Evolutionary conservation across 2,888 invertebrate genomes (phyloP), one percentile per base, ranked within the genome.

Genomic region (Trisateles emortualis): DNA sequence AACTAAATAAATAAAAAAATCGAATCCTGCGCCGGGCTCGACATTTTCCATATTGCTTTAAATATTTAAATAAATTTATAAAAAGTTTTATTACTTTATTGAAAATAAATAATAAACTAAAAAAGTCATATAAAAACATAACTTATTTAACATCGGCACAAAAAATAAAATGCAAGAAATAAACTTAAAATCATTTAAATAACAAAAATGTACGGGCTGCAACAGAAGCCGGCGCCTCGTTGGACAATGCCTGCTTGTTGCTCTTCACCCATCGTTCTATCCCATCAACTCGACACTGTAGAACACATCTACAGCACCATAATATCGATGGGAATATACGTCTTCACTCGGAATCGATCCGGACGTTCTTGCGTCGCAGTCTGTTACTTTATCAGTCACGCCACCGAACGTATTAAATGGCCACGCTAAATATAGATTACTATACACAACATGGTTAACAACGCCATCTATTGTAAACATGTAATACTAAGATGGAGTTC

Each of bases 231-330:
- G 78, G 78, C 79, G 81, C 81, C 90, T 76, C 88, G 72, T 78
- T 81, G 87, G 87, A 84, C 86, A 68, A 72, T 80, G 76, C 76
- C 84, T 80, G 86, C 92, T 92, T 91, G 92, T 92, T 92, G 92
- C 92, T 85, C 86, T 79, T 80, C 86, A 87, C 90, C 88, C 85
- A 75, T 83, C 64, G 11, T 40, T 92, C 77, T 92, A 84, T 86
- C 90, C 92, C 89, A 72, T 53, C 53, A 70, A 72, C 59, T 62
- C 79, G 73, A 81, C 78, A 78, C 71, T 81, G 78, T 51, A 68
- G 81, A 83, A 78, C 52, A 42, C 46, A 68, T 73, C 68, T 50
- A 59, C 76, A 78, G 74, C 76, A 65, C 85, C 79, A 79, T 65
- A 76, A 81, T 76, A 68, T 56, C 56, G 68, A 68, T 70, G 86